A percentile compares a stretch with the other conserved stretches of the same genome.
Evolutionary conservation across 2,797 vertebrate species (phyloP).

Genomic region (Sarcoramphus papa): DNA sequence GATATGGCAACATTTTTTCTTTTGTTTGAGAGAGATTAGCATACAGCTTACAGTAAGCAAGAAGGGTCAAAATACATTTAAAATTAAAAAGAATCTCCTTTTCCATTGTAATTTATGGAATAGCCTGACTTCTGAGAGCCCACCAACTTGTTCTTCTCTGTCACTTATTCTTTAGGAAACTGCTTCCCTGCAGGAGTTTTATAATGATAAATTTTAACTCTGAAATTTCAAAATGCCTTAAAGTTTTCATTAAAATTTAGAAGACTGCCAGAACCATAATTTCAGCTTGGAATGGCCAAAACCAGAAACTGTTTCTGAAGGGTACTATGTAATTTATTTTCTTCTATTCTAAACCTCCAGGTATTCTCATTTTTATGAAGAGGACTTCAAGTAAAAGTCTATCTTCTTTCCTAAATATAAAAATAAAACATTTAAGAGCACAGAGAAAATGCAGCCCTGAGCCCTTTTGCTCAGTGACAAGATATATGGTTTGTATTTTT

Average conservation of each 20-base stretch:
- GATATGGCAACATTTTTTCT: background rate
- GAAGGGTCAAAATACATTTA: background rate
- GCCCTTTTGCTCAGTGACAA: background rate
- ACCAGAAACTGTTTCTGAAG: background rate
- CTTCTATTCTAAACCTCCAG: background rate
- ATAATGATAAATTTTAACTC: background rate
- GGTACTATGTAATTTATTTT: background rate
- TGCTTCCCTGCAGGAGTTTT: background rate
- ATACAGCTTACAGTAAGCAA: background rate
- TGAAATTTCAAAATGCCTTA: background rate
- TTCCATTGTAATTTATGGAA: background rate
- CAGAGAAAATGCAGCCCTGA: background rate
- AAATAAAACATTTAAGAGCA: background rate
- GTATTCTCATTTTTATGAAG: background rate
- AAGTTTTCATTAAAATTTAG: background rate
- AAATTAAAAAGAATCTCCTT: background rate
- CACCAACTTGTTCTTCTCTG: background rate
- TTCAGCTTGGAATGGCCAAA: background rate
- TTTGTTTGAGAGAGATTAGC: background rate
- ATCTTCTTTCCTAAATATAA: background rate
- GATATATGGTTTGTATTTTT: background rate
- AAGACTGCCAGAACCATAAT: background rate
- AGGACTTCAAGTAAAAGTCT: background rate
- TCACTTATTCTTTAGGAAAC: background rate
- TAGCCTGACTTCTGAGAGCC: background rate